Percentiles rank a stretch among this genome's conserved stretches.
Conservation (phyloP, 2,888 invertebrate species). For the Auanema sp. region DNA sequence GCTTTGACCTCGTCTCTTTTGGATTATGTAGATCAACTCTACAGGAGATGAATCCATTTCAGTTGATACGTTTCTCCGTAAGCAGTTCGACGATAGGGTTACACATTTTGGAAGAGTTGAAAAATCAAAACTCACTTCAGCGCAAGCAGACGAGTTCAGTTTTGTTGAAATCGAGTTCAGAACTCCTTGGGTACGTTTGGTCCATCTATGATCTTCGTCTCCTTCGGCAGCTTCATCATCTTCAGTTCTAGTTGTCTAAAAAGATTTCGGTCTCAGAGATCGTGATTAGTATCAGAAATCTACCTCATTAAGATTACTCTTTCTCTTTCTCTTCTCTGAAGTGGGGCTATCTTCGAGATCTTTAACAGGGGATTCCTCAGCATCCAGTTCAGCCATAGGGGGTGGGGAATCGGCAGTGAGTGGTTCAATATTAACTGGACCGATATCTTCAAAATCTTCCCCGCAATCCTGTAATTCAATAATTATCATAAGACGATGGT, state of each 20-base stretch:
- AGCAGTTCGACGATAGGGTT: no score
- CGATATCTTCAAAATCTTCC: constrained; percentile 16
- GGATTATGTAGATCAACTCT: no score
- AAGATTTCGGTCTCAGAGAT: not conserved
- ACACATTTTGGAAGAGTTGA: no score
- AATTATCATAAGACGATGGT: no score
- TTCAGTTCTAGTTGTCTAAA: constrained; percentile 6
- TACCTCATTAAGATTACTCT: constrained; percentile 10
- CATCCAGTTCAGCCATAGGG: constrained; percentile 16
- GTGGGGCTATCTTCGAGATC: constrained; percentile 14
- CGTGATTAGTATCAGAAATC: not conserved
- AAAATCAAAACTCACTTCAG: constrained; percentile 17
- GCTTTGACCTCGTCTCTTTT: no score
- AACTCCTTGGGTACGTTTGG: constrained; percentile 54
- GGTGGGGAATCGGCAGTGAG: constrained; percentile 10
- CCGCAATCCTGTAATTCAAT: no score
- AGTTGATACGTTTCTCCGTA: no score
- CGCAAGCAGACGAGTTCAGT: constrained; percentile 31
- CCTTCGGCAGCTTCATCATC: constrained; percentile 30
- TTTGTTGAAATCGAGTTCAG: constrained; percentile 51
- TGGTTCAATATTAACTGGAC: constrained; percentile 1
- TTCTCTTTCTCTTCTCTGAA: constrained; percentile 24
- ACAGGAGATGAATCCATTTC: no score
- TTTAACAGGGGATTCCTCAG: constrained; percentile 5
- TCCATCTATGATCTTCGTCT: constrained; percentile 52